These are phyloP conservation scores for Caenorhabditis latens DNA, from an alignment of 1,140 invertebrate species.

Conservation along the genomic window DNA sequence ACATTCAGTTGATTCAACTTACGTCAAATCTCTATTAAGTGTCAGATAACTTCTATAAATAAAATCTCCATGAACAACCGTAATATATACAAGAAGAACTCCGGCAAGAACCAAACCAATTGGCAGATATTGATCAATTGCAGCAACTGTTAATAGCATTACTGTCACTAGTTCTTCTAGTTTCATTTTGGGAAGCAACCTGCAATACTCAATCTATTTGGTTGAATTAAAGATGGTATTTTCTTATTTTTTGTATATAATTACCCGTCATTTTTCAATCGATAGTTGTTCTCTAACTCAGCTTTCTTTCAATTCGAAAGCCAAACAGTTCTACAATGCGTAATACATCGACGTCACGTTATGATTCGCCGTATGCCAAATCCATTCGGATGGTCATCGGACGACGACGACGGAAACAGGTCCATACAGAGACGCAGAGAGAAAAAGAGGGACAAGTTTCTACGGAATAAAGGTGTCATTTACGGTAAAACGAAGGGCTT, in stretches of 20 bases:
- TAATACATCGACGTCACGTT: conserved; percentile 44
- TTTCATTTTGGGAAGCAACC: conserved; percentile 49
- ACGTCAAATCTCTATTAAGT: conserved; percentile 74
- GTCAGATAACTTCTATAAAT: conserved; percentile 77
- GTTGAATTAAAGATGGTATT: neutral
- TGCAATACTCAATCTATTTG: neutral
- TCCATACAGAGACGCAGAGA: conserved; percentile 30
- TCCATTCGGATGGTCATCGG: conserved; percentile 39
- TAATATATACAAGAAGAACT: conserved; percentile 58
- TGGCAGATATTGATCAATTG: conserved; percentile 31
- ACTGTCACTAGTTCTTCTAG: conserved; percentile 56
- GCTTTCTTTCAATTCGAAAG: neutral
- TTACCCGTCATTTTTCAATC: neutral
- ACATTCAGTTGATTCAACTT: neutral
- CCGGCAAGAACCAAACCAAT: conserved; percentile 28
- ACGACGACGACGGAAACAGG: conserved; percentile 45
- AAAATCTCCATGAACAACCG: conserved; percentile 71
- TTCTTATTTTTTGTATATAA: neutral
- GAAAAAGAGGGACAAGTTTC: conserved; percentile 49
- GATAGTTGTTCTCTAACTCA: neutral
- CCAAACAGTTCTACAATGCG: conserved; percentile 34
- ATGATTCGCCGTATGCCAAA: conserved; percentile 48
- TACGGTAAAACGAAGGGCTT: neutral
- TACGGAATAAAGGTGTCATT: conserved; percentile 48
- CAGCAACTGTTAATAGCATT: conserved; percentile 35